Conservation (phyloP, 1,140 invertebrate species). For the Thrips palmi region DNA sequence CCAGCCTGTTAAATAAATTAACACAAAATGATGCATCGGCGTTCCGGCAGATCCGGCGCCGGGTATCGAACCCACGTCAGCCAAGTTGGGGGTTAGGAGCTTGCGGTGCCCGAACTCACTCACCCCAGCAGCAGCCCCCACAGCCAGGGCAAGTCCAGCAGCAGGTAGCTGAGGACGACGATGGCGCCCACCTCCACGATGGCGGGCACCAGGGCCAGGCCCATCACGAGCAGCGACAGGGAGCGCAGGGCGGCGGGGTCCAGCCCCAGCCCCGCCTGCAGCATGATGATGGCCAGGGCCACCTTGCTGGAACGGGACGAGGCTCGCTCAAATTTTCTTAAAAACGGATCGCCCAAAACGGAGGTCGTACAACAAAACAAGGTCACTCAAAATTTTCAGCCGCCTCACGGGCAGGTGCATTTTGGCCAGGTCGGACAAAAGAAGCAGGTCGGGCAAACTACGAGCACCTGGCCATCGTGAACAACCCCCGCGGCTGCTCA, state of each 20-base stretch:
- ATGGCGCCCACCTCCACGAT: constrained; percentile 38
- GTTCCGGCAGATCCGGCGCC: constrained; percentile 1
- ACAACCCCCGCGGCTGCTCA: constrained; percentile 2
- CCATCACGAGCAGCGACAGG: constrained; percentile 32
- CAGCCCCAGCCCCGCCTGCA: constrained; percentile 52
- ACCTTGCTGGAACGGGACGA: constrained; percentile 27
- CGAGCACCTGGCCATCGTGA: not conserved
- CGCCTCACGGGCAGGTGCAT: not conserved
- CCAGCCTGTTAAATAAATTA: constrained; percentile 18
- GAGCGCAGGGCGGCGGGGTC: constrained; percentile 41
- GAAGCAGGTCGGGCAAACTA: not conserved
- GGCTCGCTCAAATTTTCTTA: not conserved
- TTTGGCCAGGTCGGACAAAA: not conserved
- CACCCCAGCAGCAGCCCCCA: constrained; percentile 50
- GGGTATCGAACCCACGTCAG: constrained; percentile 3
- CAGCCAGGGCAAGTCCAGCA: constrained; percentile 46
- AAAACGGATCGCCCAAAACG: not conserved
- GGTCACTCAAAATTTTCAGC: not conserved
- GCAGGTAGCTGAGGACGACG: constrained; percentile 31
- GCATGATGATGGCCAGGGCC: constrained; percentile 50
- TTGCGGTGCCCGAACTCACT: no score
- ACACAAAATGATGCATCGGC: not conserved
- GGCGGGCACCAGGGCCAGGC: constrained; percentile 45
- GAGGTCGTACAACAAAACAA: not conserved
- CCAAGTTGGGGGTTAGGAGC: not conserved